phyloP scores from a whole-genome alignment of 2,113 vertebrate species.

The Hystrix cristata region DNA sequence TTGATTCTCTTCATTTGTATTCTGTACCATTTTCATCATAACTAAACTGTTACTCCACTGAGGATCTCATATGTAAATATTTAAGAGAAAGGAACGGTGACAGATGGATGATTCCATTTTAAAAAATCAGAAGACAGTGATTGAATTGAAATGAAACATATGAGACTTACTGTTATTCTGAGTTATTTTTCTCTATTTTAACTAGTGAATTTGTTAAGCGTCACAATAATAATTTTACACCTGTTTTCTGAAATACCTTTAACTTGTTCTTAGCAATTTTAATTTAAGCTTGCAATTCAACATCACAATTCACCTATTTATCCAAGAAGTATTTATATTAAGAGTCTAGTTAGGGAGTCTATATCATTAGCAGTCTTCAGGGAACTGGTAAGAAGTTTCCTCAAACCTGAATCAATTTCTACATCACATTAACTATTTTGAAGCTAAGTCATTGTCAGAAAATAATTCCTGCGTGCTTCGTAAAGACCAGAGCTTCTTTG shows the following conservation, averaged over 20 bases:
- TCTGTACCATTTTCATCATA: not conserved
- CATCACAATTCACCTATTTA: not conserved
- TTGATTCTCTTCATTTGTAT: not conserved
- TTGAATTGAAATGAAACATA: not conserved
- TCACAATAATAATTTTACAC: not conserved
- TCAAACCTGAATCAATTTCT: not conserved
- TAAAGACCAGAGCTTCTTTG: not conserved
- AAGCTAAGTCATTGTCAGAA: slow-evolving; percentile 17
- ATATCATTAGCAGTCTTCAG: not conserved
- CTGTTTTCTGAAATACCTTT: not conserved
- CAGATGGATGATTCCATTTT: not conserved
- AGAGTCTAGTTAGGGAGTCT: not conserved
- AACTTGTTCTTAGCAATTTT: not conserved
- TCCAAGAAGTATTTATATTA: not conserved
- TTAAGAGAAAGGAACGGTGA: not conserved
- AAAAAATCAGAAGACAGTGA: too few species aligned
- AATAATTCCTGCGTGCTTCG: not conserved
- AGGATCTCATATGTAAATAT: not conserved
- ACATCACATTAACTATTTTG: not conserved
- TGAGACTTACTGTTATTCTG: rapidly evolving
- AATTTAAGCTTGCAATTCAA: not conserved
- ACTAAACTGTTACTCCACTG: not conserved
- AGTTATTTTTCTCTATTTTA: not conserved
- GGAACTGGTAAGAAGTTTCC: not conserved
- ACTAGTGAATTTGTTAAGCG: not conserved